These are phyloP conservation scores for Apogon talboti DNA, from an alignment of 2,797 vertebrate species.

Conservation along the genomic window DNA sequence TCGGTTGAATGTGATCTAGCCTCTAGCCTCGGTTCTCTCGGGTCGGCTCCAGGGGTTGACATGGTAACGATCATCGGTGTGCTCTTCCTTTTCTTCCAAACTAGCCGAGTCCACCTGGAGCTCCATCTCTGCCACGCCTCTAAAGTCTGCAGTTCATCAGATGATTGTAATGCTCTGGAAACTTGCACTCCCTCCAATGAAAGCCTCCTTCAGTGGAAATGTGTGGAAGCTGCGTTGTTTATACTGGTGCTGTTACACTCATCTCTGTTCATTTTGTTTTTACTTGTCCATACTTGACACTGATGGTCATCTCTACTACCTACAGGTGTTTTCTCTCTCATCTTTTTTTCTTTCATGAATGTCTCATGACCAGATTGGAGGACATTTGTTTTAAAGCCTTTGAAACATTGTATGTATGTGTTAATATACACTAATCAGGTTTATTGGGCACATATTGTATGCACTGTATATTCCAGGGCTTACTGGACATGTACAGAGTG, in stretches of 20 bases:
- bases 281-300: constrained; percentile 14
- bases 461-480: constrained; percentile 49
- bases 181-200: constrained; percentile 60
- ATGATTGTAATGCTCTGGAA: constrained; percentile 30
- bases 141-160: constrained; percentile 37
- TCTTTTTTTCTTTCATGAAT: constrained; percentile 3
- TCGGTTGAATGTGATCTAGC: constrained; percentile 9
- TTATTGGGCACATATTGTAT: constrained; percentile 65
- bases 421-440: constrained; percentile 63
- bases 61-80: constrained; percentile 55
- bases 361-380: constrained; percentile 35
- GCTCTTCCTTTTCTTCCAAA: constrained; percentile 48
- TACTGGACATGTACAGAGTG: constrained; percentile 49
- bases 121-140: constrained; percentile 21
- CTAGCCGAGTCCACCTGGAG: constrained; percentile 31
- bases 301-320: constrained; percentile 17
- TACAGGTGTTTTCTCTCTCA: constrained; percentile 7
- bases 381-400: constrained; percentile 48
- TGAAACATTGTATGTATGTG: constrained; percentile 33
- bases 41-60: neutral
- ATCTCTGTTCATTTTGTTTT: neutral
- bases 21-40: neutral
- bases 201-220: constrained; percentile 51
- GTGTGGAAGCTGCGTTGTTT: constrained; percentile 60
- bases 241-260: constrained; percentile 60